Conservation (phyloP, 2,888 invertebrate species). For the Lottia scabra region DNA sequence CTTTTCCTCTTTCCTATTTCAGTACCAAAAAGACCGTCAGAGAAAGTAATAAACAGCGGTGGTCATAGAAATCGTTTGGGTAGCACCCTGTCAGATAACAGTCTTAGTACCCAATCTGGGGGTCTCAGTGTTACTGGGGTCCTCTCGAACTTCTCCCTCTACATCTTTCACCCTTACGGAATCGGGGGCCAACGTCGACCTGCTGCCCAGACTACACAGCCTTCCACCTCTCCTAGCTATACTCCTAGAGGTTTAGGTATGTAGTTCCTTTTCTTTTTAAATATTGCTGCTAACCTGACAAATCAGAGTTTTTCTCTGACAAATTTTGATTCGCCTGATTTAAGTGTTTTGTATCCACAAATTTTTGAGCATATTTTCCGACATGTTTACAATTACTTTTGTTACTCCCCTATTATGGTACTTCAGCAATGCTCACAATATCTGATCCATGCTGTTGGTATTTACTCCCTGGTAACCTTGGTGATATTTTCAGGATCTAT, state of each 20-base stretch:
- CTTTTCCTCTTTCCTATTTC: background rate
- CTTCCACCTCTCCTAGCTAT: slow-evolving; percentile 13
- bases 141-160: slow-evolving; percentile 95
- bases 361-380: too few species aligned
- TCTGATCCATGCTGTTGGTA: too few species aligned
- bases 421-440: too few species aligned
- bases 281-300: too few species aligned
- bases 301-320: too few species aligned
- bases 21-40: slow-evolving; percentile 34
- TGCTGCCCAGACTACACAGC: slow-evolving; percentile 26
- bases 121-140: slow-evolving; percentile 95
- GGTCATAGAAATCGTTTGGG: slow-evolving; percentile 31
- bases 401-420: too few species aligned
- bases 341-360: too few species aligned
- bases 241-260: background rate
- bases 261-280: too few species aligned
- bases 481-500: slow-evolving; percentile 45
- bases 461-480: too few species aligned
- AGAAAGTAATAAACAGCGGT: slow-evolving; percentile 44
- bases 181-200: slow-evolving; percentile 71
- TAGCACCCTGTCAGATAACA: slow-evolving; percentile 41
- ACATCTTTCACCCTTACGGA: slow-evolving; percentile 98
- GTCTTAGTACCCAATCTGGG: slow-evolving; percentile 70
- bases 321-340: too few species aligned
- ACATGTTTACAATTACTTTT: too few species aligned